Percentiles rank a stretch among this genome's conserved stretches.
phyloP scores from a whole-genome alignment of 2,797 vertebrate species.

The Erithacus rubecula region DNA sequence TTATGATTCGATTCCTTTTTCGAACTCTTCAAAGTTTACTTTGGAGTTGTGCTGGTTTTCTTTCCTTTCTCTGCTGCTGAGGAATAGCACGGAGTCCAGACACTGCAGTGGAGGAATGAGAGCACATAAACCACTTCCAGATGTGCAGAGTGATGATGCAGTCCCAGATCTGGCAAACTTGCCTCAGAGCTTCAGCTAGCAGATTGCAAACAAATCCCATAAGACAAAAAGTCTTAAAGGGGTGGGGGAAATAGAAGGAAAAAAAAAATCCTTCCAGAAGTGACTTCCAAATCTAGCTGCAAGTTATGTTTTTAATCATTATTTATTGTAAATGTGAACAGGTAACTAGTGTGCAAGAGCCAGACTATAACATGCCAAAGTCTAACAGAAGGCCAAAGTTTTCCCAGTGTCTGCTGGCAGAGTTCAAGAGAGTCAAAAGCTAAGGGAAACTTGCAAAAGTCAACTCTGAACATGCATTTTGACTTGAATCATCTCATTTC shows the following conservation, averaged over 20 bases:
- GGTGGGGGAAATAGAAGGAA: not conserved
- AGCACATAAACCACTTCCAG: constrained; percentile 78
- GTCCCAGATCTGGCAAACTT: constrained; percentile 40
- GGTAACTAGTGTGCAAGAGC: not conserved
- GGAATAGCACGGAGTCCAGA: constrained; percentile 53
- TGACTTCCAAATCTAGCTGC: not conserved
- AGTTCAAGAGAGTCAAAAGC: not conserved
- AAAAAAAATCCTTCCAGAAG: not conserved
- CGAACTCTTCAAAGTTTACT: constrained; percentile 50
- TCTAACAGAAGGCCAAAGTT: not conserved
- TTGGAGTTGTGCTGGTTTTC: constrained; percentile 57
- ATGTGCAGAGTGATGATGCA: constrained; percentile 65
- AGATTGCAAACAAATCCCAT: constrained; percentile 38
- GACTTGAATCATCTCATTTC: not conserved
- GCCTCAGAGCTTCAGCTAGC: constrained; percentile 31
- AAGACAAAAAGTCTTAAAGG: constrained; percentile 42
- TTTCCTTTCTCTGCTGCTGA: constrained; percentile 47
- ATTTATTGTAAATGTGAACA: not conserved
- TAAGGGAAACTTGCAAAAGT: not conserved
- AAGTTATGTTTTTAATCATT: not conserved
- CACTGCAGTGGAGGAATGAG: constrained; percentile 36
- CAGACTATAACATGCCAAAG: not conserved
- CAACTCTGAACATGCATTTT: not conserved
- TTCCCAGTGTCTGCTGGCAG: not conserved
- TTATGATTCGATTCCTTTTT: constrained; percentile 36